A percentile compares a stretch with the other conserved stretches of the same genome.
Conservation (phyloP, 2,797 vertebrate genomes). For the Peromyscus eremicus region DNA sequence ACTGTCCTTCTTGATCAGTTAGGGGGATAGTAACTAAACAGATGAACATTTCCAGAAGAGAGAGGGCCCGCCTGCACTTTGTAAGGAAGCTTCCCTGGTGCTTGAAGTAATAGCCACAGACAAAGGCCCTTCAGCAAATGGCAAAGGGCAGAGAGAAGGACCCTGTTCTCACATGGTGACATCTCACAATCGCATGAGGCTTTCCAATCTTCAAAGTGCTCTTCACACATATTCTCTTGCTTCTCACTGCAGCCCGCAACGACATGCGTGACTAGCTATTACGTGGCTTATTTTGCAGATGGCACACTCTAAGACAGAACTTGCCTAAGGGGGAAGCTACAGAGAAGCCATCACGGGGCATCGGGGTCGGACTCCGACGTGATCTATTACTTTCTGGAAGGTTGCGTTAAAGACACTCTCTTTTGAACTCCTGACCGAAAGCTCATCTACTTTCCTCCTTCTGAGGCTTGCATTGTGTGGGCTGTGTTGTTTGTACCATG, state of each 20-base stretch:
- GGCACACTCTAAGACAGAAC: not conserved
- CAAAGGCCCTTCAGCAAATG: not conserved
- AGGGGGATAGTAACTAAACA: not conserved
- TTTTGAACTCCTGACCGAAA: not conserved
- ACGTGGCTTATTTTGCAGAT: not conserved
- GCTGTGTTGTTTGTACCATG: not conserved
- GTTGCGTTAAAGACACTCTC: not conserved
- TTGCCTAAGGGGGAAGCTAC: not conserved
- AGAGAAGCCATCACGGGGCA: not conserved
- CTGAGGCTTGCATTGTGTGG: not conserved
- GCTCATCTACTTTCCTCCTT: not conserved
- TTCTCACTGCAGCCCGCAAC: not conserved
- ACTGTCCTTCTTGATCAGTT: not conserved
- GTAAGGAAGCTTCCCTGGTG: not conserved
- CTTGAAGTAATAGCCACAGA: not conserved
- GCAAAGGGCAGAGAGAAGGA: not conserved
- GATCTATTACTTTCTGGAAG: conserved; percentile 1
- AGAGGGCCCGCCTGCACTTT: not conserved
- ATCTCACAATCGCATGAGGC: not conserved
- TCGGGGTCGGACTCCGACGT: not conserved
- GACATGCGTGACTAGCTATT: not conserved
- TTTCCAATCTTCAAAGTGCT: conserved; percentile 29
- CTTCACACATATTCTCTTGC: conserved; percentile 2
- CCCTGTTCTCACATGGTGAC: not conserved
- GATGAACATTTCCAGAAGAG: not conserved